Conservation (phyloP, 2,113 vertebrate species). For the Rallus limicola region DNA sequence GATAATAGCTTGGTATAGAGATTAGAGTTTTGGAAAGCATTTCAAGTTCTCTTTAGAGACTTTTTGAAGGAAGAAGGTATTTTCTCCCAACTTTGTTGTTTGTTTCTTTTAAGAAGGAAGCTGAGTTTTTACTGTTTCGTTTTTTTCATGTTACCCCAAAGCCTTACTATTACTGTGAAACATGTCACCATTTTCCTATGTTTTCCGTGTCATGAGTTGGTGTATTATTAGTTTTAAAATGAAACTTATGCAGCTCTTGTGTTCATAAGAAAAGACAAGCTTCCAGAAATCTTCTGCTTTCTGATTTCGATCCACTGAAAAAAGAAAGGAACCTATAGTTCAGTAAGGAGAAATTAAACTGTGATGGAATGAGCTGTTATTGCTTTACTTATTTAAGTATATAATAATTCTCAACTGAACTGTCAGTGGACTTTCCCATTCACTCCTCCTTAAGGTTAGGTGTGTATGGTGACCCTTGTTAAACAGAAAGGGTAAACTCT, state of each 20-base stretch:
- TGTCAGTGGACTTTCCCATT: neutral
- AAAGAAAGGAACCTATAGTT: neutral
- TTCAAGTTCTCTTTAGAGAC: neutral
- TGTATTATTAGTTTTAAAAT: neutral
- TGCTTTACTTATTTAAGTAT: neutral
- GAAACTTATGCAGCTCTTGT: neutral
- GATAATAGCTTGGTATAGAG: neutral
- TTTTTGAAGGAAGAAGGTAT: neutral
- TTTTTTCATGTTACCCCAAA: neutral
- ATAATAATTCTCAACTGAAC: neutral
- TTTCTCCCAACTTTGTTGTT: neutral
- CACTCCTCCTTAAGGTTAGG: neutral
- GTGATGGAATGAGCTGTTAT: neutral
- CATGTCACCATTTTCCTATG: fast-evolving
- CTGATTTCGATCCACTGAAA: neutral
- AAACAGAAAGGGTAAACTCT: neutral
- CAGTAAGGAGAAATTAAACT: neutral
- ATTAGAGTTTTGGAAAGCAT: too few relatives aligned
- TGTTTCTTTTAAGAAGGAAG: neutral
- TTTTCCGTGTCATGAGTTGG: neutral
- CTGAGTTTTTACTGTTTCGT: neutral
- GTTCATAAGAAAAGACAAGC: neutral
- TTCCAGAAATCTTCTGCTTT: neutral
- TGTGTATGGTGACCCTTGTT: neutral
- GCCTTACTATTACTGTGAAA: neutral